Conservation (phyloP, 2,888 invertebrate genomes). For the Pachliopta kotzebuea region DNA sequence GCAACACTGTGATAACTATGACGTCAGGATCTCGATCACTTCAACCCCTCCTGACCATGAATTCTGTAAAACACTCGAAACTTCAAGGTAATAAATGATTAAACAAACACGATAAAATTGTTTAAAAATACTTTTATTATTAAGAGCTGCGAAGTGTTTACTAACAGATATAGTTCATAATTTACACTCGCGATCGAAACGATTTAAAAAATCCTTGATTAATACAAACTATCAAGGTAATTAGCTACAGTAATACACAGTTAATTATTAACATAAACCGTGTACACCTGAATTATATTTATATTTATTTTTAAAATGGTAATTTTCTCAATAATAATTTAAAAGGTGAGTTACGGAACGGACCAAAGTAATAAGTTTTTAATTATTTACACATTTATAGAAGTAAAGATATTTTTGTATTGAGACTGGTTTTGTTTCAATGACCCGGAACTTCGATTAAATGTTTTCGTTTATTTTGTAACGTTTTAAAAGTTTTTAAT, state of each 20-base stretch:
- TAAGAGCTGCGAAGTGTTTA: no score
- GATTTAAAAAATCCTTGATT: background rate
- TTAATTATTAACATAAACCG: background rate
- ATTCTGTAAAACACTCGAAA: no score
- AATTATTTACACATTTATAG: slow-evolving; percentile 12
- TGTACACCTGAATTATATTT: background rate
- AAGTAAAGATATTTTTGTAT: slow-evolving; percentile 11
- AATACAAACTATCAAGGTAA: background rate
- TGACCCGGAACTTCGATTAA: slow-evolving; percentile 17
- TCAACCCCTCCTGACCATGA: no score
- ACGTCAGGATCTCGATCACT: no score
- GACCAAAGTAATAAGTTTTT: background rate
- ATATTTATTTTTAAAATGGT: background rate
- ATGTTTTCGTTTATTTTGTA: slow-evolving; percentile 19
- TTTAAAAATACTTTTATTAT: no score
- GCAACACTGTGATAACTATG: no score
- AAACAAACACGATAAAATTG: no score
- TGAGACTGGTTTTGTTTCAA: slow-evolving; percentile 17
- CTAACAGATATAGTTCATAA: no score
- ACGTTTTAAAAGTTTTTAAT: background rate
- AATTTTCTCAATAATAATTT: background rate
- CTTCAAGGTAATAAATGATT: no score
- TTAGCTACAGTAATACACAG: background rate
- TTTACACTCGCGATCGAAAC: no score
- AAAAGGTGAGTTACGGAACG: background rate